Conservation (phyloP, 2,797 vertebrate genomes). For the Liasis olivaceus region DNA sequence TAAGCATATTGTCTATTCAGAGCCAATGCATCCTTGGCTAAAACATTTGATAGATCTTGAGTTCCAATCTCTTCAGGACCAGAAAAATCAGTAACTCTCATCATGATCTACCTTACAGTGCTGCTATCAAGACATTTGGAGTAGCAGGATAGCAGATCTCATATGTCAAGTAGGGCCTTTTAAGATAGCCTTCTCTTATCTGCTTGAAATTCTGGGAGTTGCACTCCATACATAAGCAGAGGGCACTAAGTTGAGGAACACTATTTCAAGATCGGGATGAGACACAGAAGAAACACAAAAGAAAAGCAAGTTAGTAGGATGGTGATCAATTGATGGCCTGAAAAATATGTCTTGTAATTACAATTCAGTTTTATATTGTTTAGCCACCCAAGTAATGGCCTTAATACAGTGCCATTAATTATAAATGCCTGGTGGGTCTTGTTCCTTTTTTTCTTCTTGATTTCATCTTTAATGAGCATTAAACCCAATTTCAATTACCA, state of each 20-base stretch:
- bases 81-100: neutral
- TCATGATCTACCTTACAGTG: neutral
- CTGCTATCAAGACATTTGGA: neutral
- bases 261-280: neutral
- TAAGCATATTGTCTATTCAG: neutral
- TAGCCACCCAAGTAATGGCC: constrained; percentile 27
- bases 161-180: neutral
- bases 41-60: neutral
- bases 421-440: constrained; percentile 22
- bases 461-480: constrained; percentile 56
- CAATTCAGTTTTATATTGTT: constrained; percentile 38
- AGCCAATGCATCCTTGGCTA: neutral
- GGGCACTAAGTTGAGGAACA: neutral
- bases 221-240: neutral
- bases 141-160: neutral
- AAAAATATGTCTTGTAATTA: constrained; percentile 58
- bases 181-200: neutral
- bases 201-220: neutral
- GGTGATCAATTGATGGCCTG: constrained; percentile 51
- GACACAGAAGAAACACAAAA: neutral
- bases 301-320: constrained; percentile 32
- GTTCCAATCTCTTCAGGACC: neutral
- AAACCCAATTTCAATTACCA: constrained; percentile 32
- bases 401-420: constrained; percentile 55
- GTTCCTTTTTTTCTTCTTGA: constrained; percentile 42